Conservation (phyloP, 1,140 invertebrate species). For the Contarinia nasturtii region DNA sequence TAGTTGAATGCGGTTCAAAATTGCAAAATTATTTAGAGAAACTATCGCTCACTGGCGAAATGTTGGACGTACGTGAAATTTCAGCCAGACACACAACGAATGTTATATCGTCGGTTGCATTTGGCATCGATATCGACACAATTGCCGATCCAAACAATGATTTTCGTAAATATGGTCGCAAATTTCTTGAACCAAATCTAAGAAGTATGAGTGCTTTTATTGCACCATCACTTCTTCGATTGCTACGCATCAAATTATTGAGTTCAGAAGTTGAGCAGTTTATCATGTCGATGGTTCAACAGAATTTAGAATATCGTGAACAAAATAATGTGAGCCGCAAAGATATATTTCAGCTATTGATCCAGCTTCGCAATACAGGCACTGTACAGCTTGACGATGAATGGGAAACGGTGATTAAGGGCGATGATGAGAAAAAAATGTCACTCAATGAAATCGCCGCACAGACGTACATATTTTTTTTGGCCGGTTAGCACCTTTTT, state of each 20-base stretch:
- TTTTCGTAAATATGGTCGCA: too few relatives aligned
- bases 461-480: constrained; percentile 7
- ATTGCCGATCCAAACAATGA: constrained; percentile 12
- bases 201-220: neutral
- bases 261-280: neutral
- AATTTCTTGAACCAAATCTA: constrained; percentile 12
- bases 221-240: constrained; percentile 9
- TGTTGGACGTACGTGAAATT: constrained; percentile 6
- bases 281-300: neutral
- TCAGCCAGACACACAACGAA: constrained; percentile 12
- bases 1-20: constrained; percentile 15
- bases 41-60: constrained; percentile 4
- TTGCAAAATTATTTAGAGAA: constrained; percentile 10
- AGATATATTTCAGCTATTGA: constrained; percentile 6
- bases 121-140: constrained; percentile 19
- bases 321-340: too few relatives aligned
- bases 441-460: constrained; percentile 6
- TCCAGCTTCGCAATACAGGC: constrained; percentile 4
- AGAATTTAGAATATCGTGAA: too few relatives aligned
- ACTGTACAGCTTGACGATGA: neutral
- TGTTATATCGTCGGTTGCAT: constrained; percentile 19
- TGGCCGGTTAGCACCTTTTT: too few relatives aligned
- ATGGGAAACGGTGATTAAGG: constrained; percentile 10
- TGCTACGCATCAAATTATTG: constrained; percentile 19
- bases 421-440: constrained; percentile 2